phyloP scores from a whole-genome alignment of 2,113 vertebrate genomes.

The Nesospiza acunhae region DNA sequence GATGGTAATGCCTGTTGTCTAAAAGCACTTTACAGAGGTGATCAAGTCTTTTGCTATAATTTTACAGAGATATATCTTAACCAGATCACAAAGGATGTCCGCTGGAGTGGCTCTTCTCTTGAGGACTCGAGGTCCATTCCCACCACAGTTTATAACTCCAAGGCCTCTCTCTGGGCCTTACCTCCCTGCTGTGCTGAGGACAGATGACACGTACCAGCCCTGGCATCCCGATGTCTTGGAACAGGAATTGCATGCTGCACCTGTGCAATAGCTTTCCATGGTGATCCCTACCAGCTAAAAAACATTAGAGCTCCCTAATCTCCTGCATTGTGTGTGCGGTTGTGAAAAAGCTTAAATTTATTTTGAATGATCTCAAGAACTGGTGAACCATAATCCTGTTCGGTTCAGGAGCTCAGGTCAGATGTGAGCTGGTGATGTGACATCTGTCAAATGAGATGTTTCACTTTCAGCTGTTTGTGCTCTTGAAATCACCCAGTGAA shows the following conservation, averaged over 20 bases:
- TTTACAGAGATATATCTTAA: background rate
- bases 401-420: background rate
- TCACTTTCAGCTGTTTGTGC: background rate
- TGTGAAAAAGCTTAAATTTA: background rate
- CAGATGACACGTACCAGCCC: rapidly evolving
- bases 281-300: background rate
- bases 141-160: background rate
- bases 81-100: background rate
- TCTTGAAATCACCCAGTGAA: background rate
- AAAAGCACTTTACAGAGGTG: background rate
- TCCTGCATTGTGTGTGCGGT: background rate
- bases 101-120: background rate
- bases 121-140: background rate
- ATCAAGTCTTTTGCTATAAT: background rate
- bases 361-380: background rate
- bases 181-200: background rate
- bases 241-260: background rate
- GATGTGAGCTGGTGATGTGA: background rate
- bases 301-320: background rate
- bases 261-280: background rate
- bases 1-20: background rate
- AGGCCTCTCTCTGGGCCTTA: background rate
- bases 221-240: rapidly evolving
- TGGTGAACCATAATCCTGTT: background rate
- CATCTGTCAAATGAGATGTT: background rate